Conservation (phyloP, 2,113 vertebrate genomes). For the Vanacampus margaritifer region DNA sequence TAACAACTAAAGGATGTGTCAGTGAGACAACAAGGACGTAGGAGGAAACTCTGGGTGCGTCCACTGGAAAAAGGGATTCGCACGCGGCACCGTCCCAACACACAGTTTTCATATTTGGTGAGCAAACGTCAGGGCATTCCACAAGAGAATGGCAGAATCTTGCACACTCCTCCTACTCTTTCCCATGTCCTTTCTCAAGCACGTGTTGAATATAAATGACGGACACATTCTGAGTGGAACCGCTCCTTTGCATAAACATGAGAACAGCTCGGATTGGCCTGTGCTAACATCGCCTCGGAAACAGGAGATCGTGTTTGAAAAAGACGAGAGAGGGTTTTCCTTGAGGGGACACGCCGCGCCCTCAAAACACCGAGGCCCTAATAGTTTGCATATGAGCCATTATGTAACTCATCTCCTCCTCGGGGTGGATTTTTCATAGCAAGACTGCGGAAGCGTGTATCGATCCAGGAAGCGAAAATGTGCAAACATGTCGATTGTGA, state of each 20-base stretch:
- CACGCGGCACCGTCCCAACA: background rate
- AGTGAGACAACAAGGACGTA: background rate
- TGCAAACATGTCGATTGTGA: background rate
- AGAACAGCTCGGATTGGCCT: conserved; percentile 38
- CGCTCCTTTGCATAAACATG: conserved; percentile 55
- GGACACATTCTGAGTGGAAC: conserved; percentile 35
- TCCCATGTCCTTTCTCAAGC: conserved; percentile 20
- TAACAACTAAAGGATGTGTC: background rate
- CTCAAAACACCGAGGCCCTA: conserved; percentile 35
- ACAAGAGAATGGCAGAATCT: conserved; percentile 1
- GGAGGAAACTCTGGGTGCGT: conserved; percentile 46
- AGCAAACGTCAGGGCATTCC: conserved; percentile 7
- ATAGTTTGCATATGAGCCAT: conserved; percentile 55
- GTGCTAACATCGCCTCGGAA: conserved; percentile 33
- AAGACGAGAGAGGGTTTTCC: conserved; percentile 46
- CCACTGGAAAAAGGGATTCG: conserved; percentile 12
- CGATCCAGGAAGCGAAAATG: background rate
- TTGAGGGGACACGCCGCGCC: conserved; percentile 45
- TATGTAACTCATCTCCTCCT: conserved; percentile 40
- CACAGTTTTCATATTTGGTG: conserved; percentile 13
- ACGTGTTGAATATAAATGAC: conserved; percentile 37
- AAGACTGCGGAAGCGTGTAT: conserved; percentile 18
- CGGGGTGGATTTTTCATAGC: conserved; percentile 20
- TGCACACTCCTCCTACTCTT: background rate
- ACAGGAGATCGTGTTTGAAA: conserved; percentile 48